A percentile compares a stretch with the other conserved stretches of the same genome.
These are phyloP conservation scores for Chondrosia reniformis DNA, from an alignment of 37 sponge, comb jelly and placozoan species.

Conservation along the genomic window DNA sequence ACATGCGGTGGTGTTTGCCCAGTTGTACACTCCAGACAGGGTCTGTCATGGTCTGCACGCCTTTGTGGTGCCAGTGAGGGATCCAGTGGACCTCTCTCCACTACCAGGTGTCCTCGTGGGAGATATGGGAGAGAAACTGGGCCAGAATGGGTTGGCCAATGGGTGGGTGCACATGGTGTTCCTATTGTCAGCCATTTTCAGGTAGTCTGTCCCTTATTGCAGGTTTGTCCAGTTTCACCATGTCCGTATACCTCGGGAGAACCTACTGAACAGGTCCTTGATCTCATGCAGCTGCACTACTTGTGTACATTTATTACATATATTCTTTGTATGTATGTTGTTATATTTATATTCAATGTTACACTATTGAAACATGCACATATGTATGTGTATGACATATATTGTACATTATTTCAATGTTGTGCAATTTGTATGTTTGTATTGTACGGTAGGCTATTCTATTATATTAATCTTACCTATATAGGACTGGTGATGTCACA, in stretches of 20 bases:
- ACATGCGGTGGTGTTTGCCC: conserved; percentile 85
- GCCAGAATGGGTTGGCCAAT: conserved; percentile 84
- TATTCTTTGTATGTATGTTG: too few species aligned
- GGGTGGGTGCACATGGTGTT: conserved; percentile 47
- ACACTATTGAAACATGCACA: background rate
- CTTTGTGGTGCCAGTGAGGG: conserved; percentile 89
- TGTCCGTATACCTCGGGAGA: conserved; percentile 76
- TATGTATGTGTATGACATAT: background rate
- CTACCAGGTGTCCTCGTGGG: conserved; percentile 86
- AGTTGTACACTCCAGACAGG: conserved; percentile 88
- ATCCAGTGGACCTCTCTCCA: conserved; percentile 52
- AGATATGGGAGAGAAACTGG: conserved; percentile 93
- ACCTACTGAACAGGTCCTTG: conserved; percentile 70
- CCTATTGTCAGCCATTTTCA: background rate
- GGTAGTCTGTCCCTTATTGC: background rate
- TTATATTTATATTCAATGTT: too few species aligned
- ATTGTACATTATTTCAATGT: background rate
- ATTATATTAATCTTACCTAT: background rate
- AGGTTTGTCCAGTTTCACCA: conserved; percentile 74
- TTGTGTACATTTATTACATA: too few species aligned
- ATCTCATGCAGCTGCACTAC: too few species aligned
- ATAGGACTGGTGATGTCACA: conserved; percentile 67
- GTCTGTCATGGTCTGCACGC: conserved; percentile 88
- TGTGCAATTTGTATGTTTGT: background rate
- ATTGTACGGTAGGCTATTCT: background rate